Conservation (phyloP, 2,797 vertebrate genomes). For the Antrozous pallidus region DNA sequence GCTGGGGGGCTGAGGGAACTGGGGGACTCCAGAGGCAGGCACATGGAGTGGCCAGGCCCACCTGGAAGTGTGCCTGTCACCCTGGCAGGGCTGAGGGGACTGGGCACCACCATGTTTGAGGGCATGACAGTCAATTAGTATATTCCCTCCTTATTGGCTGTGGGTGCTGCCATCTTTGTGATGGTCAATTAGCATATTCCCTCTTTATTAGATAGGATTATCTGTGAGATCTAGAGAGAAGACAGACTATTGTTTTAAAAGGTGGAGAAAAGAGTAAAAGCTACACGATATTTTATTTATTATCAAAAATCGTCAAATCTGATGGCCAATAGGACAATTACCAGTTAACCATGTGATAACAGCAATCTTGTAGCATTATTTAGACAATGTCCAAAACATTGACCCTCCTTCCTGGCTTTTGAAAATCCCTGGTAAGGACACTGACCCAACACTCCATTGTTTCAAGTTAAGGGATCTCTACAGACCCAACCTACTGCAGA, state of each 20-base stretch:
- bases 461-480: not conserved
- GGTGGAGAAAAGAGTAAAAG: not conserved
- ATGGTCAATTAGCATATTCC: too few species aligned
- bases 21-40: too few species aligned
- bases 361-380: not conserved
- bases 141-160: too few species aligned
- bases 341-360: not conserved
- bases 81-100: too few species aligned
- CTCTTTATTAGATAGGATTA: too few species aligned
- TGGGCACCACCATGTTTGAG: too few species aligned
- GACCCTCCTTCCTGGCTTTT: not conserved
- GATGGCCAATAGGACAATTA: not conserved
- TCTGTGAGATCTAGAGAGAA: slow-evolving; percentile 39
- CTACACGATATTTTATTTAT: not conserved
- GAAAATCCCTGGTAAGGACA: not conserved
- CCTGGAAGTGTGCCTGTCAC: too few species aligned
- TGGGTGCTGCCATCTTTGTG: too few species aligned
- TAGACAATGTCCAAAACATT: not conserved
- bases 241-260: slow-evolving; percentile 18
- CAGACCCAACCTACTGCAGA: not conserved
- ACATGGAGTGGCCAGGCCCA: too few species aligned
- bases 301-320: not conserved
- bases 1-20: too few species aligned
- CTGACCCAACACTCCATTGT: not conserved
- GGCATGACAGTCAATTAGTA: too few species aligned